Evolutionary conservation across 1,140 invertebrate genomes (phyloP), one percentile per base, ranked within the genome.

Genomic region (Heliconius eleuchia): DNA sequence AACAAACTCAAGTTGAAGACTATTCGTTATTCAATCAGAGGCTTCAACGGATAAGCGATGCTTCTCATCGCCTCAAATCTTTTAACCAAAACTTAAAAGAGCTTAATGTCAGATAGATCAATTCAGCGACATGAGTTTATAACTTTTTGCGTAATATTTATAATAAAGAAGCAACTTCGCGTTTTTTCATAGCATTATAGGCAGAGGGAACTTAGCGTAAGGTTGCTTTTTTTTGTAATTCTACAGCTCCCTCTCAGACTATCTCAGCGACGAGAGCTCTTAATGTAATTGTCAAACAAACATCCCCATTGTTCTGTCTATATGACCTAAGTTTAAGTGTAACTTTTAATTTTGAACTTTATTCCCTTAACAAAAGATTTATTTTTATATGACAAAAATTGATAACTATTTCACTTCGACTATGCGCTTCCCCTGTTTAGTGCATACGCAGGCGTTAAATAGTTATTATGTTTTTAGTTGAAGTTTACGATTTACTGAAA

Each of bases 201-300:
- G 42, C 42, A 46, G 42, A 46, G 13, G 42, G 13, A 46, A 46
- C 42, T 46, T 46, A 46, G 42, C 8, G 11, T 46, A 13, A 46
- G 42, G 13, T 46, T 46, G 42, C 4, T 52, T 19, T 1, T 52
- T 52, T 57, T 57, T 57, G 18, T 2, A 30, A 66, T 27, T 50
- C 72, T 23, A 3, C 34, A 71, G 27, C 80, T 66, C 3, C 60
- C 60, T 66, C 60, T 66, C 60, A 66, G 60, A 66, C 60, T 66
- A 66, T 30, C 19, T 57, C 72, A 42, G 57, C 50, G 71, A 52
- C 60, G 23, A 80, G 77, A 80, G 80, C 80, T 82, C 78, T 83
- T 81, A 82, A 75, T 85, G 79, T 85, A 85, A 85, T 83, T 85
- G 82, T 85, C 80, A 81, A 81, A 83, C 80, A 84, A 82, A 77